Evolutionary conservation across 1,140 invertebrate genomes (phyloP).

Genomic region (Tetraneura akinire): DNA sequence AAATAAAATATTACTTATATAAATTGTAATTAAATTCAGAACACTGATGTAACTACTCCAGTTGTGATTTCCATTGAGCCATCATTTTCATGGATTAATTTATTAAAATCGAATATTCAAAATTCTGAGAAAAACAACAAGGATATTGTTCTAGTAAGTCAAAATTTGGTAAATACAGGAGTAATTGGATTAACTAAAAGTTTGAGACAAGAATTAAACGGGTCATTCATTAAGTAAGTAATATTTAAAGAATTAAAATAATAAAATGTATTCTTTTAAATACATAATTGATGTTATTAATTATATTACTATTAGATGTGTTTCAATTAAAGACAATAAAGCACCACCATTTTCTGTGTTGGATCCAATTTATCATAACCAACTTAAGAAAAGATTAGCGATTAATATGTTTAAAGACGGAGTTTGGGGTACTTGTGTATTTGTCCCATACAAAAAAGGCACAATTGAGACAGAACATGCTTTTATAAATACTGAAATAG

Average conservation of each 20-base stretch:
- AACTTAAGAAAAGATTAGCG: slow-evolving; percentile 66
- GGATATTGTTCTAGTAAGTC: slow-evolving; percentile 22
- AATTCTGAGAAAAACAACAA: background rate
- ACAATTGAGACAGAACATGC: slow-evolving; percentile 67
- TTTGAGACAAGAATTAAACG: slow-evolving; percentile 46
- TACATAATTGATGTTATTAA: background rate
- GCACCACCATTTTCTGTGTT: slow-evolving; percentile 66
- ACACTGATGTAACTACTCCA: background rate
- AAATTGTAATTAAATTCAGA: slow-evolving; percentile 10
- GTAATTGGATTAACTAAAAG: slow-evolving; percentile 38
- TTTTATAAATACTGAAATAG: slow-evolving; percentile 74
- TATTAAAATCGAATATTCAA: slow-evolving; percentile 17
- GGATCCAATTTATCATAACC: slow-evolving; percentile 64
- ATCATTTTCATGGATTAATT: slow-evolving; percentile 29
- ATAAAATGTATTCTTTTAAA: background rate
- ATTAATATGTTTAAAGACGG: slow-evolving; percentile 56
- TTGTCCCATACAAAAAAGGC: slow-evolving; percentile 67
- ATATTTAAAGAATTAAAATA: no score
- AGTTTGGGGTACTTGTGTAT: slow-evolving; percentile 64
- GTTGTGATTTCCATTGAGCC: background rate
- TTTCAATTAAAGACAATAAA: slow-evolving; percentile 69
- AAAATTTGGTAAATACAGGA: slow-evolving; percentile 21
- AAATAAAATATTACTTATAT: no score
- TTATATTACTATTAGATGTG: slow-evolving; percentile 51
- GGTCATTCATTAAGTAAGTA: background rate